These are phyloP conservation scores for Bathynomus jamesi DNA, from an alignment of 1,140 invertebrate genomes.

Conservation along the genomic window DNA sequence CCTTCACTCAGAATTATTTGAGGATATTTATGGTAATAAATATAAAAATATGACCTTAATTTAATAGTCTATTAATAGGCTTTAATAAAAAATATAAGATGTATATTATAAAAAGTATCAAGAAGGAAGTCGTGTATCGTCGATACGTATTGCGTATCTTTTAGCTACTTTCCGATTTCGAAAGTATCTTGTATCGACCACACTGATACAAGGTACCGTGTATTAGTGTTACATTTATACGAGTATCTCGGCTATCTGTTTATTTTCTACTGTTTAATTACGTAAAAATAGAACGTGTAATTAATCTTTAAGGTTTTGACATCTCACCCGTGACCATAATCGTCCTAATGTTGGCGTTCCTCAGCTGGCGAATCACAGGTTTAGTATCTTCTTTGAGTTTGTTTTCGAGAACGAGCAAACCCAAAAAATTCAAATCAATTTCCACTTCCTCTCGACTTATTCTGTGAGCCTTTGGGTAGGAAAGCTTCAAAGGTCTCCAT, in stretches of 20 bases:
- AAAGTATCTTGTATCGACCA: no score
- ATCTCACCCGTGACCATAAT: slow-evolving; percentile 81
- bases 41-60: no score
- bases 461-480: slow-evolving; percentile 57
- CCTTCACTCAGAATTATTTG: no score
- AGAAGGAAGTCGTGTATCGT: not conserved
- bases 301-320: not conserved
- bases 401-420: slow-evolving; percentile 69
- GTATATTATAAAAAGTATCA: no score
- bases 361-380: slow-evolving; percentile 66
- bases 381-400: slow-evolving; percentile 75
- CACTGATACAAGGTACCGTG: no score
- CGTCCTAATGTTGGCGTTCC: slow-evolving; percentile 72
- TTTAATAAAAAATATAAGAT: no score
- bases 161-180: not conserved
- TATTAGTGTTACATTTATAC: no score
- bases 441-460: slow-evolving; percentile 63
- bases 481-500: slow-evolving; percentile 54
- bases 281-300: not conserved
- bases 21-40: no score
- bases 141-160: not conserved
- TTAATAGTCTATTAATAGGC: no score
- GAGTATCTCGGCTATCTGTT: not conserved
- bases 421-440: slow-evolving; percentile 70
- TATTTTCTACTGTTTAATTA: not conserved